Conservation (phyloP, 2,888 invertebrate genomes). For the Apotomis betuletana region DNA sequence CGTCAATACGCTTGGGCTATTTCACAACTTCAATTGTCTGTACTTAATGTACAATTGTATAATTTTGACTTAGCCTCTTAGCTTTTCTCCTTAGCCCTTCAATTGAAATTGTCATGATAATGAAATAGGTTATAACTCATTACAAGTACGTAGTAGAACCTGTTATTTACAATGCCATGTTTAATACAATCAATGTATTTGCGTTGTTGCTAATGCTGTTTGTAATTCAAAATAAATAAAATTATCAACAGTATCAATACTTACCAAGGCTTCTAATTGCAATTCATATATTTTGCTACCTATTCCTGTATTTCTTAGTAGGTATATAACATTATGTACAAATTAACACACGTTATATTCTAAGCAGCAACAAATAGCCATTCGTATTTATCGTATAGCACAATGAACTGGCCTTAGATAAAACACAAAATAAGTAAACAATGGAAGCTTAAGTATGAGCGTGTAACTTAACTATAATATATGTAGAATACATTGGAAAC, state of each 20-base stretch:
- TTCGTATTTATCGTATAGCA: conserved; percentile 16
- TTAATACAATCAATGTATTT: not conserved
- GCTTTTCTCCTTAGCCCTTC: too few relatives aligned
- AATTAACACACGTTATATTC: conserved; percentile 3
- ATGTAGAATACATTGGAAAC: too few relatives aligned
- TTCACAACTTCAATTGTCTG: too few relatives aligned
- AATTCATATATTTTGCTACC: conserved; percentile 31
- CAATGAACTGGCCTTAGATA: conserved; percentile 14
- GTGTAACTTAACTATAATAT: too few relatives aligned
- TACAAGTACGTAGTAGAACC: not conserved
- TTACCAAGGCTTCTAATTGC: conserved; percentile 20
- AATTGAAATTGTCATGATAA: too few relatives aligned
- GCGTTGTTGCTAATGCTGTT: not conserved
- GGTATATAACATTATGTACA: conserved; percentile 10
- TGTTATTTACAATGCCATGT: not conserved
- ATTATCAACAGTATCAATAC: not conserved
- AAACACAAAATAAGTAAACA: conserved; percentile 2
- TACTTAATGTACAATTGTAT: too few relatives aligned
- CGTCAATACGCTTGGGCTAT: too few relatives aligned
- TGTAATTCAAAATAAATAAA: conserved; percentile 3
- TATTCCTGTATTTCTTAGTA: conserved; percentile 2
- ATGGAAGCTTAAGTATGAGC: not conserved
- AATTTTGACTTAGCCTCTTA: too few relatives aligned
- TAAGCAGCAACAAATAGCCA: not conserved
- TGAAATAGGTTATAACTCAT: too few relatives aligned